Percentiles rank a stretch among this genome's conserved stretches.
Conservation (phyloP, 2,113 vertebrate genomes). For the Oxygymnocypris stewartii region DNA sequence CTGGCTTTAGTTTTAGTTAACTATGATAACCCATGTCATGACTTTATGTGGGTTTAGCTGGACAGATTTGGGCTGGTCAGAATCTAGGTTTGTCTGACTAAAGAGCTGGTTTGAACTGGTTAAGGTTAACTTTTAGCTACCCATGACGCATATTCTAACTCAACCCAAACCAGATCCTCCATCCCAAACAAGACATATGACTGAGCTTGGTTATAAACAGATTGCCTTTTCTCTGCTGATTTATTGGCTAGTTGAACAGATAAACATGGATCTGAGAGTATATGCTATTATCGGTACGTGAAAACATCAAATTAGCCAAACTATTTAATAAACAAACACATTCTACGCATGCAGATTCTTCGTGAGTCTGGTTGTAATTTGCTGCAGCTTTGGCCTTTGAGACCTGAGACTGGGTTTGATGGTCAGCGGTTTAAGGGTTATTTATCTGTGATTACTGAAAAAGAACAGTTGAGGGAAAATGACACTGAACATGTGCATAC, state of each 20-base stretch:
- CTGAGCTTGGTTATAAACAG: neutral
- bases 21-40: too few species aligned
- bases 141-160: neutral
- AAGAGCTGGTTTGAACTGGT: neutral
- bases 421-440: neutral
- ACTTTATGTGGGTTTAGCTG: too few species aligned
- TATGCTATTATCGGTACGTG: neutral
- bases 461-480: neutral
- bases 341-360: slow-evolving; percentile 2
- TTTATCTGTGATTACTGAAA: neutral
- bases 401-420: neutral
- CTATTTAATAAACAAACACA: neutral
- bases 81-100: too few species aligned
- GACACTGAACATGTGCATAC: neutral
- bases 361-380: neutral
- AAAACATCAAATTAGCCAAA: neutral
- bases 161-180: neutral
- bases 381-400: neutral
- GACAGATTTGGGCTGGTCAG: too few species aligned
- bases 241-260: neutral
- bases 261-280: neutral
- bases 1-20: too few species aligned
- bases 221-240: neutral
- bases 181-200: too few species aligned
- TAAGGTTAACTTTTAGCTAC: neutral